phyloP scores from a whole-genome alignment of 2,113 vertebrate species.

The Rousettus leschenaultii region DNA sequence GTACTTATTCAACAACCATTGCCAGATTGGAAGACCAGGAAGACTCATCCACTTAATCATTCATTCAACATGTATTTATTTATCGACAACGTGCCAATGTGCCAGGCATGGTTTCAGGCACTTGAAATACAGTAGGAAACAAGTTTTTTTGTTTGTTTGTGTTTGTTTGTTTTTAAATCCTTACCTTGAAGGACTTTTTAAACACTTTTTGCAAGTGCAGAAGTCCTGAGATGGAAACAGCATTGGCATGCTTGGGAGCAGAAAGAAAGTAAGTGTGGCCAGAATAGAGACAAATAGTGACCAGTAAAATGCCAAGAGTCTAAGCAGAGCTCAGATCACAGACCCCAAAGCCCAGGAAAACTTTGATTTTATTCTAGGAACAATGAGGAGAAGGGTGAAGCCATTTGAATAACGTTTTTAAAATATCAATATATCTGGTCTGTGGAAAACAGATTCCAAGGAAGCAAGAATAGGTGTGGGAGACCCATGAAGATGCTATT shows the following conservation, averaged over 20 bases:
- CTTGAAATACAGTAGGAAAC: background rate
- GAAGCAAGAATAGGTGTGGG: background rate
- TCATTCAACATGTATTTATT: background rate
- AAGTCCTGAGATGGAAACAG: background rate
- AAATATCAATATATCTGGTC: background rate
- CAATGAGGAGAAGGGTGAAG: background rate
- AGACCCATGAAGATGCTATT: background rate
- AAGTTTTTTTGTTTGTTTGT: background rate
- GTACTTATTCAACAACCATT: background rate
- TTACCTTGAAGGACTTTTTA: background rate
- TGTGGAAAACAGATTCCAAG: background rate
- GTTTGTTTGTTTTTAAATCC: background rate
- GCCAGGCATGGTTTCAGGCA: background rate
- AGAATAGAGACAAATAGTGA: too few relatives aligned
- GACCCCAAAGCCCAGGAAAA: background rate
- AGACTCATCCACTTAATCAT: background rate
- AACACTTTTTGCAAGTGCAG: background rate
- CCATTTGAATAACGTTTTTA: background rate
- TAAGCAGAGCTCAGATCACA: background rate
- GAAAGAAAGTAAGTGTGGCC: background rate
- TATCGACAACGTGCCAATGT: background rate
- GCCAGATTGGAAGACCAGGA: background rate
- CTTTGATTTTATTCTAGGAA: background rate
- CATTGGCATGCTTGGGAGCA: background rate
- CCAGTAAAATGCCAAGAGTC: background rate